Percentiles rank a stretch among this genome's conserved stretches.
Evolutionary conservation across 2,797 vertebrate species (phyloP).

Genomic region (Spheniscus humboldti): DNA sequence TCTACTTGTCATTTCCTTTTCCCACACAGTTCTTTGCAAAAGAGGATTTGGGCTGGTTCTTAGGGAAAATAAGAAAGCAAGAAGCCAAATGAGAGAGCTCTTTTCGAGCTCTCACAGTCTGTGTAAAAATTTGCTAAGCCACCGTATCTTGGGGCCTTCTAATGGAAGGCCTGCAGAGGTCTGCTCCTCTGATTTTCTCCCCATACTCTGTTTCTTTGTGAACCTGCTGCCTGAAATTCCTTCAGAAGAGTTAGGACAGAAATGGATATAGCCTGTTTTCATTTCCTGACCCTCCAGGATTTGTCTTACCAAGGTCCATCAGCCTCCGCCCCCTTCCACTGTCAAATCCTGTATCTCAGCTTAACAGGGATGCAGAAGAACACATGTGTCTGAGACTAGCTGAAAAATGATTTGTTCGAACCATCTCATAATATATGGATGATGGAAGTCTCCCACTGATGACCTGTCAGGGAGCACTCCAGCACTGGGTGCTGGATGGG

Average conservation of each 20-base stretch:
- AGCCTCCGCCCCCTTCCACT: neutral
- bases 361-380: neutral
- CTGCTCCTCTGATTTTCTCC: neutral
- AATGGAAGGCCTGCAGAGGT: neutral
- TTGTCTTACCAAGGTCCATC: neutral
- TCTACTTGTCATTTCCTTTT: neutral
- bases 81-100: neutral
- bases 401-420: neutral
- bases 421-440: conserved; percentile 18
- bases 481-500: conserved; percentile 7
- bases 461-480: conserved; percentile 44
- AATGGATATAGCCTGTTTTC: neutral
- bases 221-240: neutral
- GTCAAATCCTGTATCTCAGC: neutral
- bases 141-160: neutral
- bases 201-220: neutral
- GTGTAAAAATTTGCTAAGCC: neutral
- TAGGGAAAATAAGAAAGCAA: neutral
- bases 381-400: neutral
- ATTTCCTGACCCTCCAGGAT: neutral
- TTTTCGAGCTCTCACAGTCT: neutral
- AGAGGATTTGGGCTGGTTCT: neutral
- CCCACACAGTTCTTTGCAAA: neutral
- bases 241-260: neutral
- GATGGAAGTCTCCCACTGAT: conserved; percentile 20